These are phyloP conservation scores for Diadegma fenestrale DNA, from an alignment of 2,888 invertebrate species.

Conservation along the genomic window DNA sequence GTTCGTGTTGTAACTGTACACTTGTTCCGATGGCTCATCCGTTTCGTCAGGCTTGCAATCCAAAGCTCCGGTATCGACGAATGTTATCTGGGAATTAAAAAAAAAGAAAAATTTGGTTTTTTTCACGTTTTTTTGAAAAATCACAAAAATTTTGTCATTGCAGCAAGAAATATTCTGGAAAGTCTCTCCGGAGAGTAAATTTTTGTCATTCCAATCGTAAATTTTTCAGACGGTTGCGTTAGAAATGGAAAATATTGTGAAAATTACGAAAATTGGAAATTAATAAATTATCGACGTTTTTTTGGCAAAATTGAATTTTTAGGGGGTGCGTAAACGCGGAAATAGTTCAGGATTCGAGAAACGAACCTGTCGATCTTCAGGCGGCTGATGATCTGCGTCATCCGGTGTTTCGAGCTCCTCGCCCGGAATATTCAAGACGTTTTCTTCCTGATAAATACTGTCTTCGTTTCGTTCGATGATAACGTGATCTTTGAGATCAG, in stretches of 20 bases:
- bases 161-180: too few relatives aligned
- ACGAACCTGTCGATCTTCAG: conserved; percentile 80
- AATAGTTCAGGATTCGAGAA: conserved; percentile 5
- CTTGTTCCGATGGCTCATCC: conserved; percentile 77
- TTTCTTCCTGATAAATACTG: conserved; percentile 80
- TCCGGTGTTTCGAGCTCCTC: conserved; percentile 74
- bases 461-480: conserved; percentile 85
- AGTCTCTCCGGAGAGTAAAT: too few relatives aligned
- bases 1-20: conserved; percentile 78
- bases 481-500: conserved; percentile 86
- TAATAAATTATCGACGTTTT: too few relatives aligned
- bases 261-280: too few relatives aligned
- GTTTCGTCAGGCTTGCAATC: conserved; percentile 79
- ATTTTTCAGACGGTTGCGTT: too few relatives aligned
- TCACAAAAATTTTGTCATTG: too few relatives aligned
- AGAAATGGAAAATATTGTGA: too few relatives aligned
- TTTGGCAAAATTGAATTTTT: too few relatives aligned
- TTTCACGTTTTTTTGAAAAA: too few relatives aligned
- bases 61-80: conserved; percentile 75
- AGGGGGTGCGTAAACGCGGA: background rate
- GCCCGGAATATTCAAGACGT: conserved; percentile 77
- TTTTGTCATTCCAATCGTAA: too few relatives aligned
- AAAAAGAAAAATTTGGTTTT: conserved; percentile 9
- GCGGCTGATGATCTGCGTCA: conserved; percentile 77
- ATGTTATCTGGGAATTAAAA: conserved; percentile 72